Percentiles rank a stretch among this genome's conserved stretches.
These are phyloP conservation scores for Maconellicoccus hirsutus DNA, from an alignment of 1,140 invertebrate species.

Conservation along the genomic window DNA sequence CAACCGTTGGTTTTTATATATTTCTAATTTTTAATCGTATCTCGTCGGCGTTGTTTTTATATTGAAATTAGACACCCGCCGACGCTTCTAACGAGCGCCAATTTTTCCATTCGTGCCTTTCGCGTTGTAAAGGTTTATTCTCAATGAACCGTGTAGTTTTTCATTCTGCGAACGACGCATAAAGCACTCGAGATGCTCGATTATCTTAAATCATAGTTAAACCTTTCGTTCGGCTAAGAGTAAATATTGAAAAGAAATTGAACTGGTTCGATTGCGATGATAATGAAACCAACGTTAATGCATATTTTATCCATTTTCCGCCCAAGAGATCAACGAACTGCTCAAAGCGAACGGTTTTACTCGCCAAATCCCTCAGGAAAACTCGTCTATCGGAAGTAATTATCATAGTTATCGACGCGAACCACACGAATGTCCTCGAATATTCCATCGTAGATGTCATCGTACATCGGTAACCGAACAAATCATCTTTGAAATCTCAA, in stretches of 20 bases:
- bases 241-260: constrained; percentile 2
- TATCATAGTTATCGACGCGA: background rate
- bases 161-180: background rate
- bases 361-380: background rate
- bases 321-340: background rate
- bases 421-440: background rate
- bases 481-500: no score
- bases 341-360: background rate
- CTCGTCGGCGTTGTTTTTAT: no score
- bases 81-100: no score
- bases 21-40: background rate
- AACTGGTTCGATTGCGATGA: background rate
- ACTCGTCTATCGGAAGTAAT: background rate
- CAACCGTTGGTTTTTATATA: background rate
- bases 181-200: background rate
- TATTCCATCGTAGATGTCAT: no score
- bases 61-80: no score
- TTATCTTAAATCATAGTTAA: background rate
- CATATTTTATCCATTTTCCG: background rate
- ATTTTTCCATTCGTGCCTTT: background rate
- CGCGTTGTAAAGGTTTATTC: background rate
- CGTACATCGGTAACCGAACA: no score
- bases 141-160: background rate
- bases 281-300: background rate
- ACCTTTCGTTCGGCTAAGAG: no score